phyloP scores from a whole-genome alignment of 2,113 vertebrate genomes.

The rat (Rattus norvegicus) region DNA sequence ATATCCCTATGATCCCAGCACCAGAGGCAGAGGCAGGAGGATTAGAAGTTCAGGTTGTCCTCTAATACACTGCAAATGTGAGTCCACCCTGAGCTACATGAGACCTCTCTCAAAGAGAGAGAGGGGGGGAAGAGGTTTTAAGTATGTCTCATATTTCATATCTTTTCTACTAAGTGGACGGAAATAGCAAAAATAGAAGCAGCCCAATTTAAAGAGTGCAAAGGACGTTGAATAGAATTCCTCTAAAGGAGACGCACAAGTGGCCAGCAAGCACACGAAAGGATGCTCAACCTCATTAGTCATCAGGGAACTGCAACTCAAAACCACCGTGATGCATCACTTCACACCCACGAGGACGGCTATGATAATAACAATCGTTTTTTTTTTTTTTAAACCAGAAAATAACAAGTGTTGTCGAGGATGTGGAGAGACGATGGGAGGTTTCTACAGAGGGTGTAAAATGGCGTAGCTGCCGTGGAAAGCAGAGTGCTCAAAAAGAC shows the following conservation, averaged over 20 bases:
- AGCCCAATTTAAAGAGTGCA: background rate
- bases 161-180: background rate
- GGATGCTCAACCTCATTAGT: slow-evolving; percentile 11
- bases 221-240: background rate
- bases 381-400: background rate
- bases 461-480: background rate
- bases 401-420: slow-evolving; percentile 39
- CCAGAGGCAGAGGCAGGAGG: background rate
- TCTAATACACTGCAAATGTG: background rate
- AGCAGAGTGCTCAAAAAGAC: background rate
- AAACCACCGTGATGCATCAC: slow-evolving; percentile 47
- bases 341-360: slow-evolving; percentile 23
- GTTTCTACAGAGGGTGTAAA: background rate
- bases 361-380: background rate
- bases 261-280: background rate
- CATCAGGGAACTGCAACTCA: slow-evolving; percentile 63
- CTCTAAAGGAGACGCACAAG: slow-evolving; percentile 1
- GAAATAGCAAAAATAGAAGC: slow-evolving; percentile 14
- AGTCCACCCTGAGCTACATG: background rate
- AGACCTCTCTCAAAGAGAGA: background rate
- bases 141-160: background rate
- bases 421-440: background rate
- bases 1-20: background rate
- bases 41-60: background rate
- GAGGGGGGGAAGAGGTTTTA: background rate